phyloP scores from a whole-genome alignment of 2,888 invertebrate genomes.

The Ennomos erosarius region DNA sequence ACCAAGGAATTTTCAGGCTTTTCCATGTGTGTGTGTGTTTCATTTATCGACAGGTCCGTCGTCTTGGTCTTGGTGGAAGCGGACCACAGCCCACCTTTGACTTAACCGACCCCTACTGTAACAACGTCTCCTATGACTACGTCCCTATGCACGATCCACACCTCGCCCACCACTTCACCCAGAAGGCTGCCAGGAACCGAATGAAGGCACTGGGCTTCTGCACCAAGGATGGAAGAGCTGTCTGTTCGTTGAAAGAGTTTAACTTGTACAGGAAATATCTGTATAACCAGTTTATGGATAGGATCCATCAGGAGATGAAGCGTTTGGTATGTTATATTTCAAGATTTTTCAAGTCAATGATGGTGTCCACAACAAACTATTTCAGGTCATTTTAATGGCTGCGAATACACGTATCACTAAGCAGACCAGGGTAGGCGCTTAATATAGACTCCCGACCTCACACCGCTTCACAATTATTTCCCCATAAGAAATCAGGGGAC shows the following conservation, averaged over 20 bases:
- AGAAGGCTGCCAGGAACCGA: conserved; percentile 65
- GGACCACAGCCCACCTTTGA: conserved; percentile 69
- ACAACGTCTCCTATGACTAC: conserved; percentile 81
- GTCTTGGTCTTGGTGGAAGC: conserved; percentile 64
- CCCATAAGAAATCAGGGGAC: too few relatives aligned
- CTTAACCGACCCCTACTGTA: conserved; percentile 76
- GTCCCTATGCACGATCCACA: conserved; percentile 86
- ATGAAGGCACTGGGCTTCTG: conserved; percentile 83
- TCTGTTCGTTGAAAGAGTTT: conserved; percentile 87
- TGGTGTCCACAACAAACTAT: too few relatives aligned
- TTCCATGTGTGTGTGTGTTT: too few relatives aligned
- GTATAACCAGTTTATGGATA: conserved; percentile 83
- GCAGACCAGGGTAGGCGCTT: too few relatives aligned
- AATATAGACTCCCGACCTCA: too few relatives aligned
- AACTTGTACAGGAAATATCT: conserved; percentile 87
- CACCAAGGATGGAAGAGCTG: conserved; percentile 85
- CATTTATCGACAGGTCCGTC: conserved; percentile 59
- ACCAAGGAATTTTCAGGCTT: too few relatives aligned
- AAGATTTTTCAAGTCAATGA: too few relatives aligned
- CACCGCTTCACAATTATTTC: too few relatives aligned
- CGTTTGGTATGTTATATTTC: conserved; percentile 57
- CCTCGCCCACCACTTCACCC: conserved; percentile 80
- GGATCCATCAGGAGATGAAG: conserved; percentile 76
- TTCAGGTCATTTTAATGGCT: too few relatives aligned
- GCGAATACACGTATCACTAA: too few relatives aligned